phyloP scores from a whole-genome alignment of 2,888 invertebrate genomes.

The Caenorhabditis sp. region DNA sequence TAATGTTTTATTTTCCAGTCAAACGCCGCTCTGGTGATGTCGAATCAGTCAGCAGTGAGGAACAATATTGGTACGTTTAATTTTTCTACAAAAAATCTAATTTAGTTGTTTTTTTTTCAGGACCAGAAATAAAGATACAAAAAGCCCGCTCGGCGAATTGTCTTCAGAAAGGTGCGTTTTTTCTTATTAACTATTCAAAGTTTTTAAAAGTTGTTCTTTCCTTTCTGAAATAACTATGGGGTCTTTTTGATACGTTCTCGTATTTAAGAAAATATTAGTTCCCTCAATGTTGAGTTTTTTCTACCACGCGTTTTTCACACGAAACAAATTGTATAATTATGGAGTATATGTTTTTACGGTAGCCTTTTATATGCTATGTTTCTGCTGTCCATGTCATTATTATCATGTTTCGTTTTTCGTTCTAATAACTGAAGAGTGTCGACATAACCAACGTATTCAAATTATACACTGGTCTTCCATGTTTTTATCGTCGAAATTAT shows the following conservation, averaged over 20 bases:
- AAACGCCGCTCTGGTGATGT: conserved; percentile 30
- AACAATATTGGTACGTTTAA: conserved; percentile 30
- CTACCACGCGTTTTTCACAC: not conserved
- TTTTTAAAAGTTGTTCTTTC: not conserved
- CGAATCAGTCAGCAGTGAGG: conserved; percentile 36
- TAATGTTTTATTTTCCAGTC: conserved; percentile 14
- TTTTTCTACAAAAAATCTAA: no score
- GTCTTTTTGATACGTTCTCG: not conserved
- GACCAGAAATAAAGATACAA: conserved; percentile 29
- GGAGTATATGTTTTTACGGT: no score
- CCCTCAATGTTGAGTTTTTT: no score
- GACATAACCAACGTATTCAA: not conserved
- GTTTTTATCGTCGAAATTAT: not conserved
- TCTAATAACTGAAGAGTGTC: no score
- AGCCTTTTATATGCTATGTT: no score
- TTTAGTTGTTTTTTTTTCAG: conserved; percentile 27
- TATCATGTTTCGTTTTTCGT: no score
- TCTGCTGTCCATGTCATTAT: no score
- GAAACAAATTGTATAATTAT: no score
- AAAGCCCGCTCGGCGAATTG: conserved; percentile 32
- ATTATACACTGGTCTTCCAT: not conserved
- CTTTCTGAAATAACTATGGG: not conserved
- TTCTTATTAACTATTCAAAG: not conserved
- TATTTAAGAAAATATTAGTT: no score
- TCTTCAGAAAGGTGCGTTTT: conserved; percentile 29